Percentiles rank a stretch among this genome's conserved stretches.
These are phyloP conservation scores for Micromys minutus DNA, from an alignment of 2,113 vertebrate genomes.

Conservation along the genomic window DNA sequence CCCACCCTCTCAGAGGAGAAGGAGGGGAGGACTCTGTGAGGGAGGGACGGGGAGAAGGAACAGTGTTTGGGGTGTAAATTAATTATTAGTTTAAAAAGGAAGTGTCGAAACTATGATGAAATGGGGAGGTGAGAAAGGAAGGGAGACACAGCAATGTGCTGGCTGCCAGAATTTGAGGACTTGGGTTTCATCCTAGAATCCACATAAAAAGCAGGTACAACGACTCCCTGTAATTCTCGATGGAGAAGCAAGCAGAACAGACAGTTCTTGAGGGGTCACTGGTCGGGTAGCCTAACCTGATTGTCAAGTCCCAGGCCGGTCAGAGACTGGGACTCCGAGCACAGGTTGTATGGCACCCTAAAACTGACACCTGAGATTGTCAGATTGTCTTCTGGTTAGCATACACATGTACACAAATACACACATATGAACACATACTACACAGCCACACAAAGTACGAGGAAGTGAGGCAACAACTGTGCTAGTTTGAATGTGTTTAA, in stretches of 20 bases:
- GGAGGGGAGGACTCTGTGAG: too few relatives aligned
- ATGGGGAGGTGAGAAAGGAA: not conserved
- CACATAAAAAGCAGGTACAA: not conserved
- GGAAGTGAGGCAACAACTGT: not conserved
- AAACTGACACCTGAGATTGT: too few relatives aligned
- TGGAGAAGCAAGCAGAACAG: not conserved
- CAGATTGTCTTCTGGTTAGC: not conserved
- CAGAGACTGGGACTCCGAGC: not conserved
- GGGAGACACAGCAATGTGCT: not conserved
- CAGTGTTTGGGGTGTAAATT: too few relatives aligned
- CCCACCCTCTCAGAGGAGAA: too few relatives aligned
- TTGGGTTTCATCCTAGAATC: not conserved
- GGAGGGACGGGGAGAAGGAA: too few relatives aligned
- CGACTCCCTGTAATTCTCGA: rapidly evolving
- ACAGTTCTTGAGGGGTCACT: not conserved
- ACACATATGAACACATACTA: not conserved
- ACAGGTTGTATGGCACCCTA: not conserved
- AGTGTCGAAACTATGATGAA: not conserved
- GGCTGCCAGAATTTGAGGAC: too few relatives aligned
- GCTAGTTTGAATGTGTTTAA: not conserved
- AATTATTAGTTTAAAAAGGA: not conserved
- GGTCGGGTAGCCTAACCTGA: not conserved
- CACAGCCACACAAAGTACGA: not conserved
- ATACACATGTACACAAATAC: not conserved
- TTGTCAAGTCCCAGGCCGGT: not conserved